Conservation (phyloP, 2,888 invertebrate species). For the Anoncus sp. region DNA sequence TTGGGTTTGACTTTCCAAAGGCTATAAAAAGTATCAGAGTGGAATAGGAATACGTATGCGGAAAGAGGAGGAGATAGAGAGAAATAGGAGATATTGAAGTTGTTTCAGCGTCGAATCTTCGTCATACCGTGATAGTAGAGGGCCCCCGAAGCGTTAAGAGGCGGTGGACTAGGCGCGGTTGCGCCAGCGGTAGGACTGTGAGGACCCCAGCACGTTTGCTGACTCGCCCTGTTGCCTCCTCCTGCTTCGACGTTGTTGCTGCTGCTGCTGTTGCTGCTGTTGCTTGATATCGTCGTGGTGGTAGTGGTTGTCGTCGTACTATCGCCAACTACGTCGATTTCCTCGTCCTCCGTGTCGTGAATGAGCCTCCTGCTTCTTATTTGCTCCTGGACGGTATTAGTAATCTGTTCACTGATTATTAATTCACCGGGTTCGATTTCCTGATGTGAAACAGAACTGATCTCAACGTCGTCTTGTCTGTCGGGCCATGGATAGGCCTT, state of each 20-base stretch:
- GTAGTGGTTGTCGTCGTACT: constrained; percentile 63
- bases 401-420: constrained; percentile 45
- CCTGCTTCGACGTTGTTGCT: constrained; percentile 64
- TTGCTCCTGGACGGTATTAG: constrained; percentile 64
- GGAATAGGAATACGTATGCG: constrained; percentile 19
- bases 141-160: constrained; percentile 81
- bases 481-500: constrained; percentile 93
- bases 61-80: not conserved
- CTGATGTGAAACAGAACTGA: constrained; percentile 40
- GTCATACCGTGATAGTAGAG: constrained; percentile 80
- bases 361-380: constrained; percentile 55
- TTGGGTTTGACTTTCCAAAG: constrained; percentile 39
- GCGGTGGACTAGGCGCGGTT: constrained; percentile 84
- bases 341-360: constrained; percentile 85
- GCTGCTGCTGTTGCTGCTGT: constrained; percentile 51
- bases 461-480: constrained; percentile 83
- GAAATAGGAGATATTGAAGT: constrained; percentile 35
- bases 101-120: constrained; percentile 50
- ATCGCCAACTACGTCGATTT: constrained; percentile 95
- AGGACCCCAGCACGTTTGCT: constrained; percentile 88
- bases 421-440: constrained; percentile 49
- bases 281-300: constrained; percentile 67
- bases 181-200: constrained; percentile 91
- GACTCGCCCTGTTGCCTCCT: constrained; percentile 70
- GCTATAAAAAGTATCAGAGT: constrained; percentile 4